These are phyloP conservation scores for Phyto melanocephala DNA, from an alignment of 2,888 invertebrate species.

Conservation along the genomic window DNA sequence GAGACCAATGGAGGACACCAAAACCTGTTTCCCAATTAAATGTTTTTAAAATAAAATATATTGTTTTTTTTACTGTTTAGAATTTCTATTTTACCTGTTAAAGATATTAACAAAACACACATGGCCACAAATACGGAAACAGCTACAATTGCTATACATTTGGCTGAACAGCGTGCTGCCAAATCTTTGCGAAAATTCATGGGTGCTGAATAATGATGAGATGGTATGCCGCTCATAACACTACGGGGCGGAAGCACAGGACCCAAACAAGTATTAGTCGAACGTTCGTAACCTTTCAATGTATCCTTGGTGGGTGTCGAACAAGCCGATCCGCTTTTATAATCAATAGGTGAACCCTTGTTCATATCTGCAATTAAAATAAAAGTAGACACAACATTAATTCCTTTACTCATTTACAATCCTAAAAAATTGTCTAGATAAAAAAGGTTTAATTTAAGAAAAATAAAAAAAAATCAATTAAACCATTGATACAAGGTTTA, in stretches of 20 bases:
- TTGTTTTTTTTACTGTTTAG: background rate
- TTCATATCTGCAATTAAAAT: slow-evolving; percentile 84
- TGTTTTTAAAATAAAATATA: background rate
- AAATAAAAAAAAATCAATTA: slow-evolving; percentile 66
- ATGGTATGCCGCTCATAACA: slow-evolving; percentile 80
- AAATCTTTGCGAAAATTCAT: slow-evolving; percentile 93
- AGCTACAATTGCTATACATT: slow-evolving; percentile 93
- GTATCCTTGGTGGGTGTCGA: slow-evolving; percentile 91
- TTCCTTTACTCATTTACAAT: too few species aligned
- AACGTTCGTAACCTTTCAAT: slow-evolving; percentile 81
- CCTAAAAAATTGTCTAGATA: background rate
- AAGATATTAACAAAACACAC: slow-evolving; percentile 90
- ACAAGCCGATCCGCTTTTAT: slow-evolving; percentile 90
- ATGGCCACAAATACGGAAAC: slow-evolving; percentile 90
- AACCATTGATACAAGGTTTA: slow-evolving; percentile 60
- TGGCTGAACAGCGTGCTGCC: slow-evolving; percentile 93
- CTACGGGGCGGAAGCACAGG: slow-evolving; percentile 87
- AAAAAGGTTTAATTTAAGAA: background rate
- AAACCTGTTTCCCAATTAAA: slow-evolving; percentile 81
- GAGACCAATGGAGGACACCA: slow-evolving; percentile 91
- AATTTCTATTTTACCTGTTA: slow-evolving; percentile 85
- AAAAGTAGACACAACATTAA: background rate
- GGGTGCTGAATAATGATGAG: slow-evolving; percentile 88
- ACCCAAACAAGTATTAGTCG: slow-evolving; percentile 83
- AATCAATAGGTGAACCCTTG: slow-evolving; percentile 93